Conservation (phyloP, 1,140 invertebrate species). For the Zaprionus africanus region DNA sequence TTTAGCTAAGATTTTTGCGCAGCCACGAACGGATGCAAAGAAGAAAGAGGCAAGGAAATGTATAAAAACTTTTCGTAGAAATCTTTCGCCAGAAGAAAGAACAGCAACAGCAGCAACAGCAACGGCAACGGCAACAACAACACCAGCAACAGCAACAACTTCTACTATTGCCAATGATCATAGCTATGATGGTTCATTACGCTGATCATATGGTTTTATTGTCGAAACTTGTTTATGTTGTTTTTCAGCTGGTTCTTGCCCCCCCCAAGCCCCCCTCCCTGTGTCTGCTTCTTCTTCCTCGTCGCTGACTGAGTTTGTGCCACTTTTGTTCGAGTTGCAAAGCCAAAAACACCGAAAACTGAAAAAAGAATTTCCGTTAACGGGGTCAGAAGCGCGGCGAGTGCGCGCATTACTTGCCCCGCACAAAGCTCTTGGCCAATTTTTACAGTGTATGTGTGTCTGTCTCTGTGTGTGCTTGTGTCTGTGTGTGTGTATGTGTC, state of each 20-base stretch:
- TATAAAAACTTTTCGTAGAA: conserved; percentile 38
- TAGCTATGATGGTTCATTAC: conserved; percentile 69
- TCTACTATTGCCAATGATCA: conserved; percentile 63
- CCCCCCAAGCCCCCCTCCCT: not conserved
- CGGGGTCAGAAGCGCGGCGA: conserved; percentile 65
- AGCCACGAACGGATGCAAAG: conserved; percentile 15
- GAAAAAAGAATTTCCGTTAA: conserved; percentile 74
- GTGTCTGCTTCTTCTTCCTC: conserved; percentile 22
- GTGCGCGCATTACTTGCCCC: conserved; percentile 23
- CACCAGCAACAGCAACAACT: not conserved
- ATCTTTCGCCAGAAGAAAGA: conserved; percentile 30
- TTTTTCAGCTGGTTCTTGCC: conserved; percentile 35
- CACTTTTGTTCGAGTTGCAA: conserved; percentile 69
- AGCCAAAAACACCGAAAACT: conserved; percentile 19
- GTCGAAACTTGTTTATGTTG: conserved; percentile 76
- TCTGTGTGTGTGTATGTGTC: conserved; percentile 11
- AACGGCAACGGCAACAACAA: not conserved
- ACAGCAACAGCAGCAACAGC: not conserved
- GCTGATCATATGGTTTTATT: conserved; percentile 81
- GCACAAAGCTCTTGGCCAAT: conserved; percentile 28
- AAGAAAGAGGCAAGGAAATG: conserved; percentile 39
- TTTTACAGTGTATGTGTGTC: conserved; percentile 9
- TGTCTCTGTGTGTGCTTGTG: conserved; percentile 7
- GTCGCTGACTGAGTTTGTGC: conserved; percentile 77
- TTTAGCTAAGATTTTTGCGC: conserved; percentile 48